Evolutionary conservation across 1,140 invertebrate species (phyloP).

Genomic region (Drosophila littoralis): DNA sequence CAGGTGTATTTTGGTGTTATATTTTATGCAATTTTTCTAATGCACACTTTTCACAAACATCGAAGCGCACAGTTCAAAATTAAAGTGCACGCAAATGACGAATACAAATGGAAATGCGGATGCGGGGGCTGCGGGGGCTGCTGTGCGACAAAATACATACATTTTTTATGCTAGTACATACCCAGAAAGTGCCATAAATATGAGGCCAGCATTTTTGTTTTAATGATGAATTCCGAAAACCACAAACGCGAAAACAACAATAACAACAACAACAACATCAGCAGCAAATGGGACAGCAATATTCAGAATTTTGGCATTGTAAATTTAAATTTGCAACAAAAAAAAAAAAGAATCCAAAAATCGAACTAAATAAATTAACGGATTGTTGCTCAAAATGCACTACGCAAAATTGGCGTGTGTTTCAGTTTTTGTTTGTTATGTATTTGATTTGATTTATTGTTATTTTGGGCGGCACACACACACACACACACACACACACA

Average conservation of each 20-base stretch:
- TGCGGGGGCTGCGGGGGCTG: neutral
- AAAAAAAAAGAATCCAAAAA: neutral
- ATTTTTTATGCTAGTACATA: slow-evolving; percentile 14
- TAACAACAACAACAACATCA: neutral
- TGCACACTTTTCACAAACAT: neutral
- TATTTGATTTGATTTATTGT: slow-evolving; percentile 49
- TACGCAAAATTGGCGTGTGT: slow-evolving; percentile 7
- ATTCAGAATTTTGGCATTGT: slow-evolving; percentile 28
- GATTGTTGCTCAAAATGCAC: slow-evolving; percentile 23
- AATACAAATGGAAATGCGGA: neutral
- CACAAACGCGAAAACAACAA: slow-evolving; percentile 1
- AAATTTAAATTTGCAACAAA: slow-evolving; percentile 14
- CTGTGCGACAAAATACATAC: neutral
- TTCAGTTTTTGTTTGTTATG: slow-evolving; percentile 21
- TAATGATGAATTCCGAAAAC: slow-evolving; percentile 27
- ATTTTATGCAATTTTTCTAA: no score
- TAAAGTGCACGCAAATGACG: neutral
- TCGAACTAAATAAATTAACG: neutral
- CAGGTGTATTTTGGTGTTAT: no score
- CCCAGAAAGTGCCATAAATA: slow-evolving; percentile 42
- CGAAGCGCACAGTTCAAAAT: slow-evolving; percentile 9
- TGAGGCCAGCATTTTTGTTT: slow-evolving; percentile 47
- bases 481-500: slow-evolving; percentile 4
- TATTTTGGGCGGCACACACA: slow-evolving; percentile 29
- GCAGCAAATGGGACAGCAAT: neutral